Evolutionary conservation across 2,113 vertebrate genomes (phyloP).

Genomic region (Pardalotus punctatus): DNA sequence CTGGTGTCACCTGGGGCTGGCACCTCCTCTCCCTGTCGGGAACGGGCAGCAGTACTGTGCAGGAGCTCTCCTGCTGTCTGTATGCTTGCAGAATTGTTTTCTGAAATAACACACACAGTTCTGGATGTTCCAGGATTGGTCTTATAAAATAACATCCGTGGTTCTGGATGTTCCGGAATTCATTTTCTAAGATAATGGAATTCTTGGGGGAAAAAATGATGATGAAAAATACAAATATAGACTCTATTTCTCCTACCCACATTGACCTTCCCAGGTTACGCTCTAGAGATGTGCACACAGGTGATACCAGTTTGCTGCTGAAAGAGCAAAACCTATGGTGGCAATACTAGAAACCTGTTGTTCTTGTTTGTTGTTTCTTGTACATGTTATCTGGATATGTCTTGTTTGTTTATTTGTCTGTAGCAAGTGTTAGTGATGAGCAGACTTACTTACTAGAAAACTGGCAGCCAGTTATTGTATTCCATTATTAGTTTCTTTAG

Average conservation of each 20-base stretch:
- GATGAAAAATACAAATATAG: background rate
- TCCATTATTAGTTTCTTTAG: background rate
- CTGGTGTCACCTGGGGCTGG: background rate
- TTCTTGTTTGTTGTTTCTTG: background rate
- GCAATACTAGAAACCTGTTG: background rate
- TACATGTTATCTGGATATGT: background rate
- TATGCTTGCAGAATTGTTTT: rapidly evolving
- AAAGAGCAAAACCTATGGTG: background rate
- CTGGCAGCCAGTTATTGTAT: background rate
- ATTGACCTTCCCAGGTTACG: background rate
- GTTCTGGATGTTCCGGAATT: background rate
- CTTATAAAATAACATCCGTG: rapidly evolving
- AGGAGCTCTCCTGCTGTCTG: rapidly evolving
- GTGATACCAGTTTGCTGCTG: slow-evolving; percentile 11
- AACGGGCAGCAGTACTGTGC: background rate
- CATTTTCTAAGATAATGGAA: background rate
- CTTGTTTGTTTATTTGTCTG: background rate
- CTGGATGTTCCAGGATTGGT: background rate
- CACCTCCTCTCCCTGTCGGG: background rate
- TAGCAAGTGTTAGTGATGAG: background rate
- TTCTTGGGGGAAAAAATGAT: rapidly evolving
- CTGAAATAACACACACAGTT: background rate
- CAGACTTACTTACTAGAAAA: background rate
- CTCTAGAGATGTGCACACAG: background rate
- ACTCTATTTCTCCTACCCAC: background rate